A percentile compares a stretch with the other conserved stretches of the same genome.
phyloP scores from a whole-genome alignment of 2,797 vertebrate genomes.

The Pogonophryne albipinna region DNA sequence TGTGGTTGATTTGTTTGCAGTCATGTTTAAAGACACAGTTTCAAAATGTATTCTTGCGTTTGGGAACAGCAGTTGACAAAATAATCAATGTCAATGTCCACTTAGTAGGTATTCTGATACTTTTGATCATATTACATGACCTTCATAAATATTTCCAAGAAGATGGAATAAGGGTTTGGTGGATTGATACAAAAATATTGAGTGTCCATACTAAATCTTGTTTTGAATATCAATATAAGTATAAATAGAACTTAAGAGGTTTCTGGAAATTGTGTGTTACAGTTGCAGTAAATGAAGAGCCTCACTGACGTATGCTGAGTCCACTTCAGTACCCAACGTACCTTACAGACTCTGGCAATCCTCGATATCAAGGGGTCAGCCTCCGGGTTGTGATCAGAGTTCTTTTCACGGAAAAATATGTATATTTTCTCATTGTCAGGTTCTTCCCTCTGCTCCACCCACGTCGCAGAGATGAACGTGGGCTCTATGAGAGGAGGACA shows the following conservation, averaged over 20 bases:
- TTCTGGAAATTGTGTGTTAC: not conserved
- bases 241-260: not conserved
- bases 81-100: not conserved
- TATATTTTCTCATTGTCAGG: slow-evolving; percentile 86
- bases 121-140: not conserved
- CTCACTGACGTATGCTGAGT: not conserved
- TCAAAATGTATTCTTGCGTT: not conserved
- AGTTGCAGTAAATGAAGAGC: not conserved
- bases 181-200: not conserved
- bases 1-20: not conserved
- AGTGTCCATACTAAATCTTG: not conserved
- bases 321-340: slow-evolving; percentile 37
- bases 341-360: slow-evolving; percentile 87
- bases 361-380: slow-evolving; percentile 86
- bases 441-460: slow-evolving; percentile 73
- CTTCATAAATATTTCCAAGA: not conserved
- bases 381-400: slow-evolving; percentile 79
- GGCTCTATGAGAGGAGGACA: slow-evolving; percentile 73
- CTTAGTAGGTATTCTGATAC: not conserved
- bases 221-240: not conserved
- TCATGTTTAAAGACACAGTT: not conserved
- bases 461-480: slow-evolving; percentile 81
- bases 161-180: not conserved
- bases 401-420: slow-evolving; percentile 86
- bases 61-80: not conserved